Conservation (phyloP, 92 coral and sea anemone genomes). For the Ricordea florida region DNA sequence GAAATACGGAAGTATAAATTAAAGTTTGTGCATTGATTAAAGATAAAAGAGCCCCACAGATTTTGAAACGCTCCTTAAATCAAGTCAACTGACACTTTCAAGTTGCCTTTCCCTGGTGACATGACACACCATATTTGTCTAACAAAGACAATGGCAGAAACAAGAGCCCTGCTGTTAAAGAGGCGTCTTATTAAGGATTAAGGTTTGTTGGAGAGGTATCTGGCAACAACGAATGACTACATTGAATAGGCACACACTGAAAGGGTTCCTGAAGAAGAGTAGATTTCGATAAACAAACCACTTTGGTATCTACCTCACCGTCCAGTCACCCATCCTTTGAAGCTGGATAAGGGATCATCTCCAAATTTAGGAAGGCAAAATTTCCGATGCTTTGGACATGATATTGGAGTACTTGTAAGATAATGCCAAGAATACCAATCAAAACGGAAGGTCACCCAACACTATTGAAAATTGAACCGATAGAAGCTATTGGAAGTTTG, state of each 20-base stretch:
- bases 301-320: constrained; percentile 58
- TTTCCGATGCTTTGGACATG: background rate
- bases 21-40: constrained; percentile 31
- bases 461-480: background rate
- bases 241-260: constrained; percentile 44
- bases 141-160: constrained; percentile 30
- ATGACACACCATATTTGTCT: constrained; percentile 40
- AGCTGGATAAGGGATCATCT: constrained; percentile 19
- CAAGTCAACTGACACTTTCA: constrained; percentile 21
- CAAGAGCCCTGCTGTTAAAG: constrained; percentile 32
- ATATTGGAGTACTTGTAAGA: background rate
- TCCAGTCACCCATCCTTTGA: constrained; percentile 38
- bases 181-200: constrained; percentile 17
- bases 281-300: background rate
- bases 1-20: constrained; percentile 9
- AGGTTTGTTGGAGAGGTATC: constrained; percentile 36
- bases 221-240: constrained; percentile 36
- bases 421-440: background rate
- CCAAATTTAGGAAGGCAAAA: background rate
- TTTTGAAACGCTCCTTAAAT: constrained; percentile 26
- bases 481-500: no score
- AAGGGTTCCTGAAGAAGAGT: constrained; percentile 31
- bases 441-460: background rate
- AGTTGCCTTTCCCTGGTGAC: constrained; percentile 52
- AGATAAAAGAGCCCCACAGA: constrained; percentile 31